Conservation (phyloP, 2,113 vertebrate species). For the Dendrocopos noguchii region DNA sequence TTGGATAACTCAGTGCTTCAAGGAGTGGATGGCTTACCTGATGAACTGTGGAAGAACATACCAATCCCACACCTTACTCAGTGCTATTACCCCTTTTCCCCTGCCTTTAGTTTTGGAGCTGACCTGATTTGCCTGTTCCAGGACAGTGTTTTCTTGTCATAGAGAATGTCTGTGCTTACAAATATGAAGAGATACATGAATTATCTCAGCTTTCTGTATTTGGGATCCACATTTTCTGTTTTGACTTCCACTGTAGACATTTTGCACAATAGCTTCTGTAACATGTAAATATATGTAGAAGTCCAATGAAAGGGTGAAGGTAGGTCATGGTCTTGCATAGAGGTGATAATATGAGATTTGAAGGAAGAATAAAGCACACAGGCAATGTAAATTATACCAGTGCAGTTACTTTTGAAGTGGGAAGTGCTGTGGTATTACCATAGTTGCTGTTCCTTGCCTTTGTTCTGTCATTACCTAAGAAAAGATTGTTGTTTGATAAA, state of each 20-base stretch:
- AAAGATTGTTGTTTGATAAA: constrained; percentile 75
- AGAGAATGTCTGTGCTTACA: neutral
- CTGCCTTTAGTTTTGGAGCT: neutral
- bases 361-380: neutral
- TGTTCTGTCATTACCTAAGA: constrained; percentile 70
- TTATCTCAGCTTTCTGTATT: neutral
- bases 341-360: constrained; percentile 3
- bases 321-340: neutral
- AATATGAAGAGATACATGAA: neutral
- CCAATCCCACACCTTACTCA: neutral
- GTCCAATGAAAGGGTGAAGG: neutral
- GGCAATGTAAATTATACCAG: constrained; percentile 26
- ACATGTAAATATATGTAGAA: neutral
- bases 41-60: neutral
- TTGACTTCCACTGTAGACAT: neutral
- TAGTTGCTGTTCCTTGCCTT: constrained; percentile 68
- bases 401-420: constrained; percentile 72
- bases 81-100: neutral
- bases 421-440: constrained; percentile 62
- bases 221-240: neutral
- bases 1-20: neutral
- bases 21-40: neutral
- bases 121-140: neutral
- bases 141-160: neutral
- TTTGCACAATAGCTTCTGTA: neutral